Evolutionary conservation across 2,113 vertebrate species (phyloP), one percentile per base, ranked within the genome.

Genomic region (Ariopsis seemanni): DNA sequence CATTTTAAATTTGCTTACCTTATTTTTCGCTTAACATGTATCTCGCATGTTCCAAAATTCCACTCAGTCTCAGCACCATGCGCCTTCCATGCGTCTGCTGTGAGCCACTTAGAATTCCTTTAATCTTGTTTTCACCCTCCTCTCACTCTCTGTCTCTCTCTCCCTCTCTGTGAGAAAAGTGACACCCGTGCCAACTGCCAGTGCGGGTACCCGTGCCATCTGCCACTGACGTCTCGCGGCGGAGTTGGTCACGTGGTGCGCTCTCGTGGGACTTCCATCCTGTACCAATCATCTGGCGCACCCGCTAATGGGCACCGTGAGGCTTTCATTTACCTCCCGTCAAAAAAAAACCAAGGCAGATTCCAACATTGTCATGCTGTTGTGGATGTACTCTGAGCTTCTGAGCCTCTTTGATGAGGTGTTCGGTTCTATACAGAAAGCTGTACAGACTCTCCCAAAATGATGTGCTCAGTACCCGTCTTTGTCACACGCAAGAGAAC

Each of bases 141-240:
- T 87, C 86, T 83, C 72, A 83, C 81, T 95, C 95, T 95, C 95
- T 96, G 95, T 96, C 96, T 96, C 94, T 96, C 95, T 96, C 95
- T 96, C 95, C 93, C 91, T 94, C 96, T 94, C 92, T 95, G 74
- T 86, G 63, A 81, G 97, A 97, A 98, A 97, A 99, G 96, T 99
- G 97, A 99, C 98, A 99, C 97, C 97, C 96, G 96, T 99, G 98
- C 98, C 98, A 99, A 96, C 97, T 96, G 96, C 96, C 96, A 96
- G 96, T 96, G 96, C 97, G 97, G 97, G 97, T 99, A 98, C 97
- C 97, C 97, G 97, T 99, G 97, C 98, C 98, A 99, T 99, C 98
- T 99, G 98, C 98, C 97, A 96, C 97, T 99, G 97, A 99, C 97
- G 97, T 99, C 97, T 97, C 94, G 93, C 97, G 98, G 97, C 97